Percentiles rank a stretch among this genome's conserved stretches.
phyloP scores from a whole-genome alignment of 2,888 invertebrate species.

The Allygus modestus region DNA sequence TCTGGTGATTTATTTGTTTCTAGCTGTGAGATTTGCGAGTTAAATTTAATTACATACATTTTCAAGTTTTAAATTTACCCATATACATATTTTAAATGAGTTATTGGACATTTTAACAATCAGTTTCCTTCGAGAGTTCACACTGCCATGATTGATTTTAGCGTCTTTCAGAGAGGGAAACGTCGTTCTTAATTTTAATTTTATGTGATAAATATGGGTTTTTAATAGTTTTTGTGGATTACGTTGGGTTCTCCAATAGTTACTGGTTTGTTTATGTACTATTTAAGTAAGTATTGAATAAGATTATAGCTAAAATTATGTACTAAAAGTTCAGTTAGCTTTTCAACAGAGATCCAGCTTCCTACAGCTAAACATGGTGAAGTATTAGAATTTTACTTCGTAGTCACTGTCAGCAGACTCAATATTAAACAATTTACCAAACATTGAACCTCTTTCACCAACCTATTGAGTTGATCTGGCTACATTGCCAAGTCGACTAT shows the following conservation, averaged over 20 bases:
- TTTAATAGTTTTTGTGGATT: constrained; percentile 47
- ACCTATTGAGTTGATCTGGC: neutral
- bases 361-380: constrained; percentile 48
- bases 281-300: constrained; percentile 59
- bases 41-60: neutral
- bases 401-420: neutral
- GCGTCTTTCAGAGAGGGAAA: constrained; percentile 72
- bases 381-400: constrained; percentile 1
- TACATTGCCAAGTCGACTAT: neutral
- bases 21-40: neutral
- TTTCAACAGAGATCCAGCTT: neutral
- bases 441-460: neutral
- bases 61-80: neutral
- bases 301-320: neutral
- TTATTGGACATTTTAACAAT: constrained; percentile 41
- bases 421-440: neutral
- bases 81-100: neutral
- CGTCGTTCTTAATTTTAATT: constrained; percentile 61
- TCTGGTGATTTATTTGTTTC: neutral
- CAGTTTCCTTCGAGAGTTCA: constrained; percentile 56
- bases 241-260: constrained; percentile 1
- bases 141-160: constrained; percentile 76
- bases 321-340: constrained; percentile 4
- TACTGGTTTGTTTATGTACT: neutral
- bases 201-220: constrained; percentile 54